Evolutionary conservation across 2,797 vertebrate species (phyloP), one percentile per base, ranked within the genome.

Genomic region (Phataginus tricuspis): DNA sequence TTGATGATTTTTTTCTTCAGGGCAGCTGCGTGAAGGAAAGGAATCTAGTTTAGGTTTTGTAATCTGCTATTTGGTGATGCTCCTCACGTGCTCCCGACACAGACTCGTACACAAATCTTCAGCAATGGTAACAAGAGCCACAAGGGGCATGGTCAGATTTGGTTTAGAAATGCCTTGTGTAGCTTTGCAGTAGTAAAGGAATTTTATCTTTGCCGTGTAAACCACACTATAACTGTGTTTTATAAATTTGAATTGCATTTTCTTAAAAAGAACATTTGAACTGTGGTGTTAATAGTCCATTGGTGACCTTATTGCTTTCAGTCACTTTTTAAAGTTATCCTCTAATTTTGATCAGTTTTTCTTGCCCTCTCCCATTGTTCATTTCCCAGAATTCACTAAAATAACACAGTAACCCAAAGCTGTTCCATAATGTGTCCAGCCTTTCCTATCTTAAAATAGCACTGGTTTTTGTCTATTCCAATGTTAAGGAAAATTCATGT

Each of bases 401-500:
- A 64, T 79, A 59, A 23, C 19, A 23, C 29, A 29, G 82, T 79
- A 57, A 84, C 7, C 49, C 13, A 18, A 72, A 57, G 49, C 23
- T 69, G 10, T 45, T 37, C 31, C 63, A 49, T 84, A 61, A 31
- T 39, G 86, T 31, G 64, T 71, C 84, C 7, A 10, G 49, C 57
- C 14, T 89, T 78, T 64, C 31, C 49, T 61, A 4, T n/a, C 83
- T 90, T 92, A 95, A 96, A 94, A 90, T 75, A 86, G 53, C 49
- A 25, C 7, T 49, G 74, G 39, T 74, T 87, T 88, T 89, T 92
- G 75, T 94, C 94, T 93, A 90, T 55, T 92, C 53, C 71, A 84
- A 9, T n/a, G 72, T 96, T 68, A 91, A 49, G 83, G 80, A 53
- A 86, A 92, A 92, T 49, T 18, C 23, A 18, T 4, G 21, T 42